Evolutionary conservation across 2,888 invertebrate genomes (phyloP), one percentile per base, ranked within the genome.

Genomic region (Caenorhabditis afra): DNA sequence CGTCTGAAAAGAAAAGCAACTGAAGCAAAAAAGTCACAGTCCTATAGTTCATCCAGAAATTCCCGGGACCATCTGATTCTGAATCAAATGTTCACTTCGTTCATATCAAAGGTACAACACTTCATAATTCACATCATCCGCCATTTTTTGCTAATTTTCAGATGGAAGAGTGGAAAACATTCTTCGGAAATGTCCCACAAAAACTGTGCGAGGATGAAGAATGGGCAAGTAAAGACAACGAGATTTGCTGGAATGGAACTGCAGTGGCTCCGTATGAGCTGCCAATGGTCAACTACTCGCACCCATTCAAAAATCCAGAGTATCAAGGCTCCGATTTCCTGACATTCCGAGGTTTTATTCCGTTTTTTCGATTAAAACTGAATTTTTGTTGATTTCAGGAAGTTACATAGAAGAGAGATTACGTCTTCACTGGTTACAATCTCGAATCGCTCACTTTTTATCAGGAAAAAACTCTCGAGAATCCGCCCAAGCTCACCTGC

Each of bases 221-320:
- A 7, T 79, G 79, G 79, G 50, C 71, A 1, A 59, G 59, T 5
- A 20, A 52, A 10, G 53, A 62, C n/a, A 44, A 45, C 2, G 57
- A 64, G 0, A 22, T 44, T 8, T 79, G 79, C 45, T 79, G 79
- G 79, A 79, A 79, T 70, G 79, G 79, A 4, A 75, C 79, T 4
- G 52, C 18, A 20, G 50, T 79, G 45, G 79, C 65, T 1, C 10
- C 11, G 3, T 79, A 79, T 23, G 35, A 53, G 5, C 44, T 70
- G 0, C 74, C 74, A 18, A 35, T 41, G 1, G 74, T 65, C 5
- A 61, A 66, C 22, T 53, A 57, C 12, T 52, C 65, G 5, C 41
- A 75, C 1, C 79, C 74, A 7, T 74, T 79, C 50, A 45, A 45
- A 12, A 79, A 79, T 39, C 68, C 79, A 20, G 79, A 74, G 23